Base-by-base conservation (phyloP, 2,113 vertebrate genomes). In the Trinectes maculatus region DNA sequence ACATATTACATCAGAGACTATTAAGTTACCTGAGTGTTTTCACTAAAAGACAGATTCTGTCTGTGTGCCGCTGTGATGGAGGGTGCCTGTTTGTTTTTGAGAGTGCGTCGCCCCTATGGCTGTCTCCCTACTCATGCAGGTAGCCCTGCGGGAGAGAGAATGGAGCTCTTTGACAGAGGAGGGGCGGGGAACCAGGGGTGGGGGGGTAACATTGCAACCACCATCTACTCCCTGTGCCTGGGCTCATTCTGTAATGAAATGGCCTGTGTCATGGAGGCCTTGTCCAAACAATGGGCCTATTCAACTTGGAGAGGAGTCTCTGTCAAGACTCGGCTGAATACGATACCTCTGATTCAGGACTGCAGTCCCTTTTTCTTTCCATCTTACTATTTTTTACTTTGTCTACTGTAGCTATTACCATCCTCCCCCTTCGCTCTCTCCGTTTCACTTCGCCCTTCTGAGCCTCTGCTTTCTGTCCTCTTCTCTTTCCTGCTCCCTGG, bases 251-350 rank as follows among this genome's bases (percentile, higher is more conserved):
- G 77, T 83, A 91, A 92, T 87, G 79, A 92, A 92, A 91, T 87
- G 87, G 88, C 85, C 81, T 85, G 87, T 92, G 87, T 89, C 83
- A 90, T 89, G 86, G 83, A 92, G 88, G 83, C 75, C 72, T 80
- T 82, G 65, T 81, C 49, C 26, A 84, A 86, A 93, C 91, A 93
- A 93, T 92, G 81, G 77, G 73, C 55, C 87, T 62, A 93, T 93
- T 93, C 91, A 92, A 68, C 62, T 52, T 47, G 71, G 74, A 83
- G 71, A 61, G 81, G 80, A 87, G 86, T 87, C 84, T 90, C 87
- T 89, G 83, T 90, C 83, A 88, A 73, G 85, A 62, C 81, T 59
- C 24, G 55, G 83, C 77, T 77, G 86, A 92, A 92, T 74, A 87
- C 34, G 84, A 93, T 92, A 91, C 91, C 87, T 82, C 84, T 82